These are phyloP conservation scores for Okamejei kenojei DNA, from an alignment of 2,797 vertebrate genomes.

Conservation along the genomic window DNA sequence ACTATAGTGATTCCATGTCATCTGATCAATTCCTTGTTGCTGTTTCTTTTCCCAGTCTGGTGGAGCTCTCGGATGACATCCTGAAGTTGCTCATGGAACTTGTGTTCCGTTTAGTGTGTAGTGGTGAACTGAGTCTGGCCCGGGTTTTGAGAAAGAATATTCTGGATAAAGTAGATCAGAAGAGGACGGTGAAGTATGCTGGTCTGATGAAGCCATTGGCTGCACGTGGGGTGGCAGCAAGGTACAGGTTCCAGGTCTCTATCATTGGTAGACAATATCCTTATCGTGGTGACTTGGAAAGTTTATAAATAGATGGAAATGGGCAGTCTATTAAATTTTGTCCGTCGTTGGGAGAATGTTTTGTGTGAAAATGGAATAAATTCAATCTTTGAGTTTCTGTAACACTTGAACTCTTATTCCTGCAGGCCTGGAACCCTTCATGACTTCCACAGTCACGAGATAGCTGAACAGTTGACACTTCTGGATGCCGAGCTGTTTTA, in stretches of 20 bases:
- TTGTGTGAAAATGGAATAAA: neutral
- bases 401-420: slow-evolving; percentile 9
- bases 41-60: slow-evolving; percentile 61
- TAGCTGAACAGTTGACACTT: slow-evolving; percentile 93
- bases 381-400: neutral
- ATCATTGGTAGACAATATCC: too few relatives aligned
- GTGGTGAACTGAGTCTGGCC: slow-evolving; percentile 88
- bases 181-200: slow-evolving; percentile 77
- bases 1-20: neutral
- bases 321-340: too few relatives aligned
- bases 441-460: slow-evolving; percentile 95
- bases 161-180: slow-evolving; percentile 92
- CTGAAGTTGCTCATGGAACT: slow-evolving; percentile 92
- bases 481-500: slow-evolving; percentile 95
- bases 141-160: slow-evolving; percentile 92
- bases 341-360: neutral
- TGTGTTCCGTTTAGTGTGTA: slow-evolving; percentile 88
- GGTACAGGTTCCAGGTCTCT: slow-evolving; percentile 54
- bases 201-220: slow-evolving; percentile 86
- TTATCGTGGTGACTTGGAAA: neutral
- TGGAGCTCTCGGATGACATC: slow-evolving; percentile 94
- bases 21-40: neutral
- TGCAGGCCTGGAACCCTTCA: slow-evolving; percentile 89
- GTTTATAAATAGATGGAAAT: neutral
- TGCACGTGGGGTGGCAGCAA: slow-evolving; percentile 85